A percentile compares a stretch with the other conserved stretches of the same genome.
These are phyloP conservation scores for Paracanthobrama guichenoti DNA, from an alignment of 2,113 vertebrate genomes.

Conservation along the genomic window DNA sequence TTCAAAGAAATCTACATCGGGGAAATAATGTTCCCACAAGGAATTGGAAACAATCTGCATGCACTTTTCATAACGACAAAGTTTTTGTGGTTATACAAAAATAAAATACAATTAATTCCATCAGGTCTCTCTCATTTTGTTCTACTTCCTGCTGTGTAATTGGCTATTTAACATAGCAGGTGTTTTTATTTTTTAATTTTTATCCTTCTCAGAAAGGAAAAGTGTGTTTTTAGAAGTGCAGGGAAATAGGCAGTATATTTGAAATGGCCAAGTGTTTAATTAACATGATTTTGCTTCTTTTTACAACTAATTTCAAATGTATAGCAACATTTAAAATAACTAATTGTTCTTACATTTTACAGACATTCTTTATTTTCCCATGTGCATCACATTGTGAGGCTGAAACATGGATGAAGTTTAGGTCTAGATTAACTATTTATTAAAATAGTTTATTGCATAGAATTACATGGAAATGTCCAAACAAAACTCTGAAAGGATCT, in stretches of 20 bases:
- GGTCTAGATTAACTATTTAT: too few species aligned
- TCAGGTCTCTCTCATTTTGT: not conserved
- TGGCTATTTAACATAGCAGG: not conserved
- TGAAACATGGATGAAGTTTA: too few species aligned
- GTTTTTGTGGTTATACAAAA: not conserved
- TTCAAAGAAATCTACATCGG: not conserved
- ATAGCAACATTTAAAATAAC: too few species aligned
- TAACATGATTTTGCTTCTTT: too few species aligned
- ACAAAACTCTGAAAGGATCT: too few species aligned
- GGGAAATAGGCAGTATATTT: not conserved
- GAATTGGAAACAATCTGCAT: not conserved
- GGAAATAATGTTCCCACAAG: not conserved
- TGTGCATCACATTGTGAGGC: too few species aligned
- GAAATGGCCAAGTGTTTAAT: not conserved
- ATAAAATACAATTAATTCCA: not conserved
- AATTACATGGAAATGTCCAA: too few species aligned
- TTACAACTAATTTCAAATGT: too few species aligned
- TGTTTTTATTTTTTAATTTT: not conserved
- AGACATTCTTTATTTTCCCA: too few species aligned
- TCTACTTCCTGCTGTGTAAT: not conserved
- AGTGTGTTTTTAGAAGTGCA: not conserved
- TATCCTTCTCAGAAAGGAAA: not conserved
- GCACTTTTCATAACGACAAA: not conserved
- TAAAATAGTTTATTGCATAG: too few species aligned
- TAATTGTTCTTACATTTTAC: too few species aligned